Conservation (phyloP, 1,140 invertebrate species). For the Fopius arisanus region DNA sequence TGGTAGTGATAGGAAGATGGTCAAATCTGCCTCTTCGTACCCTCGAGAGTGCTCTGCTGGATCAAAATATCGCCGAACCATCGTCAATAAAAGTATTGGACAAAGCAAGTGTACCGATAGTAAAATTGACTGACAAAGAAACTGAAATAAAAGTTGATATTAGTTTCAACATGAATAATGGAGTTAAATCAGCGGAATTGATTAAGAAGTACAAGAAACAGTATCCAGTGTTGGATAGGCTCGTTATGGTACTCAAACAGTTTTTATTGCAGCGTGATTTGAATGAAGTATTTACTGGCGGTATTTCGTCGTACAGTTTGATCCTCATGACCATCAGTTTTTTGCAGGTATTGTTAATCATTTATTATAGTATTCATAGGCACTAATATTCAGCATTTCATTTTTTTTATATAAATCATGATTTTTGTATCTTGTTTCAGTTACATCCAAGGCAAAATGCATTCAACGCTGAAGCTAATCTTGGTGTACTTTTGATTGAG, state of each 20-base stretch:
- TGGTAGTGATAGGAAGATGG: constrained; percentile 96
- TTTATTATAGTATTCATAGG: too few species aligned
- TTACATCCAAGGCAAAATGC: constrained; percentile 77
- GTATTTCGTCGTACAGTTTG: constrained; percentile 97
- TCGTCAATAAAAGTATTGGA: constrained; percentile 94
- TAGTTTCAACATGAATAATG: constrained; percentile 97
- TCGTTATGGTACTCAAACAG: constrained; percentile 97
- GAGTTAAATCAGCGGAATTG: constrained; percentile 92
- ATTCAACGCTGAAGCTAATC: constrained; percentile 74
- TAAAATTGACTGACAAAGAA: constrained; percentile 94
- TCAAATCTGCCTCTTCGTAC: constrained; percentile 88
- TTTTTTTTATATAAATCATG: constrained; percentile 14
- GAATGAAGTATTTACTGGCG: constrained; percentile 99
- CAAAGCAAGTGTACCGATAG: constrained; percentile 96
- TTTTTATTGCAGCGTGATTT: constrained; percentile 96
- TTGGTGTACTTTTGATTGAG: constrained; percentile 94
- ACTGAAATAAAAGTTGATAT: constrained; percentile 96
- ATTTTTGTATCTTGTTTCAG: constrained; percentile 60
- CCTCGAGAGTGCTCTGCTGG: constrained; percentile 87
- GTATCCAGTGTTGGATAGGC: constrained; percentile 88
- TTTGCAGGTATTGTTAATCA: constrained; percentile 76
- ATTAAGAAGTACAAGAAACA: constrained; percentile 85
- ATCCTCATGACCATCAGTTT: constrained; percentile 99
- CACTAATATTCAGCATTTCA: neutral
- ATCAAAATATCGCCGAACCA: constrained; percentile 86